Percentiles rank a stretch among this genome's conserved stretches.
These are phyloP conservation scores for Conger conger DNA, from an alignment of 2,113 vertebrate species.

Conservation along the genomic window DNA sequence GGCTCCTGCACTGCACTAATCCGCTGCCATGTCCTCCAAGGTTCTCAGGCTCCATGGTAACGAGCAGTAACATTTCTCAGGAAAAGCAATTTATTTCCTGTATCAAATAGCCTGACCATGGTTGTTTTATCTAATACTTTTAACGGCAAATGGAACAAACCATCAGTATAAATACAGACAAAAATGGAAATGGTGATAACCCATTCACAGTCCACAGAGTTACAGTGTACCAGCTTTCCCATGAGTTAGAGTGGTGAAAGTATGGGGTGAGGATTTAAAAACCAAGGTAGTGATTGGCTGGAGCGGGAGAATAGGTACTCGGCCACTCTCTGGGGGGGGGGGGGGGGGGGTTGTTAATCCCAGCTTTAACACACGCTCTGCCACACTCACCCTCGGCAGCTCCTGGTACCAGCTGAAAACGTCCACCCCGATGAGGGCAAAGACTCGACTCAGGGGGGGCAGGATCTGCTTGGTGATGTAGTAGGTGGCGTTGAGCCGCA, in stretches of 20 bases:
- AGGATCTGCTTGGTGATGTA: conserved; percentile 97
- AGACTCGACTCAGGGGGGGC: conserved; percentile 86
- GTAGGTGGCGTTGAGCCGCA: conserved; percentile 89
- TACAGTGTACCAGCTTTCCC: neutral
- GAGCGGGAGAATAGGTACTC: neutral
- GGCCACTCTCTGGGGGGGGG: neutral
- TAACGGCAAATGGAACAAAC: neutral
- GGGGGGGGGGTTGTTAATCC: neutral
- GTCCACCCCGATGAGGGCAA: conserved; percentile 92
- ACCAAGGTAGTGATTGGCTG: neutral
- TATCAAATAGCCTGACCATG: neutral
- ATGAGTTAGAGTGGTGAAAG: neutral
- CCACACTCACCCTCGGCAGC: conserved; percentile 82
- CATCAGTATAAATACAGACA: neutral
- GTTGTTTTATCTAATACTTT: neutral
- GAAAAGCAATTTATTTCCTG: neutral
- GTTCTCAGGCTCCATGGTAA: neutral
- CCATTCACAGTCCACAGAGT: neutral
- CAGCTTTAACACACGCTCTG: neutral
- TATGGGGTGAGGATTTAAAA: neutral
- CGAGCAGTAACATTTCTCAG: neutral
- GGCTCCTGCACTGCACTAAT: conserved; percentile 29
- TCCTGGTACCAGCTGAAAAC: conserved; percentile 96
- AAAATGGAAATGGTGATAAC: neutral
- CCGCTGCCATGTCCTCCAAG: neutral